Conservation (phyloP, 2,888 invertebrate genomes). For the Ceriagrion tenellum region DNA sequence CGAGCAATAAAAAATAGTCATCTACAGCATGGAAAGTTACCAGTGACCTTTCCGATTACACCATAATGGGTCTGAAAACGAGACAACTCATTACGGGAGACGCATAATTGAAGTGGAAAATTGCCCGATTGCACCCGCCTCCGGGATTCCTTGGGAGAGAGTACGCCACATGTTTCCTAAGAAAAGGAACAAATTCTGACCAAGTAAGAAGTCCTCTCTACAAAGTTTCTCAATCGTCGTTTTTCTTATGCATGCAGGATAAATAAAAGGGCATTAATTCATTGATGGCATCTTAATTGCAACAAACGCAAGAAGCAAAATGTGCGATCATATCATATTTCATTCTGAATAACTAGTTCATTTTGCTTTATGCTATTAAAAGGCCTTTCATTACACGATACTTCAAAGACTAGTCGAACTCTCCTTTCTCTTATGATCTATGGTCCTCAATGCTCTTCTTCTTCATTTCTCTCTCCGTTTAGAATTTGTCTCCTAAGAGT, state of each 20-base stretch:
- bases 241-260: background rate
- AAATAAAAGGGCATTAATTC: background rate
- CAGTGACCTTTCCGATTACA: background rate
- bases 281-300: background rate
- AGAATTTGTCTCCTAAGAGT: no score
- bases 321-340: no score
- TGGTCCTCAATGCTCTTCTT: no score
- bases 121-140: background rate
- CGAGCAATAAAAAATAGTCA: no score
- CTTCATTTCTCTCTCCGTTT: no score
- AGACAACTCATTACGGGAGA: background rate
- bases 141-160: background rate
- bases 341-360: no score
- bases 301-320: no score
- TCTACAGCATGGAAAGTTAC: background rate
- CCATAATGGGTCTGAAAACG: background rate
- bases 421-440: no score
- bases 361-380: no score
- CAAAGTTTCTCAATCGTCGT: background rate
- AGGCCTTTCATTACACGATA: no score
- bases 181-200: background rate
- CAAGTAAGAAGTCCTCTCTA: background rate
- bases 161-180: background rate
- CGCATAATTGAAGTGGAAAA: conserved; percentile 10
- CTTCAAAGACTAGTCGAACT: no score